These are phyloP conservation scores for Numenius arquata DNA, from an alignment of 2,113 vertebrate genomes.

Conservation along the genomic window DNA sequence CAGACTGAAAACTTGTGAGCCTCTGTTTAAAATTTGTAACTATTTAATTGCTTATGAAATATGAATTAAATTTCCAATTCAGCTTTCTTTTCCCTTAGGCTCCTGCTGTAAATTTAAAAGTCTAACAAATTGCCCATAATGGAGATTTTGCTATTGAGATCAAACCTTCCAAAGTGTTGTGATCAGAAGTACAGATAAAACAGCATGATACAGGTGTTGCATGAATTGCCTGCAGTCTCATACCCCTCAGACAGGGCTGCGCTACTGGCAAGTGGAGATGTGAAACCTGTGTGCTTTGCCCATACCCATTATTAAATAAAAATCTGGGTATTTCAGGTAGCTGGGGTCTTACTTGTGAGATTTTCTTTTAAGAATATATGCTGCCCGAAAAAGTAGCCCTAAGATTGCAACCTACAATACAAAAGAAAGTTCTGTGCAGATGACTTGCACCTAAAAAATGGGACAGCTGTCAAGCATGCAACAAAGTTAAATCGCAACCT, in stretches of 20 bases:
- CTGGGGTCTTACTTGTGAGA: not conserved
- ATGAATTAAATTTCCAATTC: slow-evolving; percentile 8
- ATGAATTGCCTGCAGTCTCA: not conserved
- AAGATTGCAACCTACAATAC: not conserved
- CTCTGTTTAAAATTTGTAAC: slow-evolving; percentile 14
- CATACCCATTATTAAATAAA: not conserved
- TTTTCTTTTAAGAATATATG: not conserved
- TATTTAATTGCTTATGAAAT: slow-evolving; percentile 42
- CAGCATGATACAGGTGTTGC: not conserved
- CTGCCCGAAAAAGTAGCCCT: not conserved
- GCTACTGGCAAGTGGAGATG: not conserved
- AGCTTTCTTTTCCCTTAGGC: not conserved
- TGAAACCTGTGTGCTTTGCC: not conserved
- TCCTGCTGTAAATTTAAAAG: slow-evolving; percentile 7
- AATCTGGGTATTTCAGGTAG: not conserved
- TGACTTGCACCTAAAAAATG: not conserved
- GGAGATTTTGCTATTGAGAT: not conserved
- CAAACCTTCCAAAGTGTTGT: not conserved
- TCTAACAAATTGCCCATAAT: not conserved
- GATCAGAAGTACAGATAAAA: not conserved
- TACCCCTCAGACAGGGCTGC: not conserved
- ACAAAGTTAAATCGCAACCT: not conserved
- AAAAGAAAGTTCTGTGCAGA: not conserved
- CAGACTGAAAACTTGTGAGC: not conserved
- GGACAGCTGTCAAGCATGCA: not conserved